Conservation (phyloP, 1,140 invertebrate genomes). For the Trichonephila clavipes region DNA sequence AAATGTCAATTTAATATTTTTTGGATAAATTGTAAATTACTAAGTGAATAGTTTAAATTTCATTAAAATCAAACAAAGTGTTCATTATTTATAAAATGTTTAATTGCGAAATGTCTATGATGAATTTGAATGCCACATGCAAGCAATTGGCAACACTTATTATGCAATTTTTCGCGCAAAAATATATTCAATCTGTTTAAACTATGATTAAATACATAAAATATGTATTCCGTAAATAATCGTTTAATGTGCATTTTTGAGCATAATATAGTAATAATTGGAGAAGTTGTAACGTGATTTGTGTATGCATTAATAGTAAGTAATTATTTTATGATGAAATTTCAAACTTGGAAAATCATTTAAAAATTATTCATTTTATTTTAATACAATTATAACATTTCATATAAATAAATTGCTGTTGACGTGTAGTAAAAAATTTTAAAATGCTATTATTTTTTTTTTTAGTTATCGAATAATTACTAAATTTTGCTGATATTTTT, state of each 20-base stretch:
- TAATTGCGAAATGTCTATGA: neutral
- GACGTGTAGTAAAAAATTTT: too few species aligned
- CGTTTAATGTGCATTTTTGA: neutral
- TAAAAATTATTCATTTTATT: too few species aligned
- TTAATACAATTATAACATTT: too few species aligned
- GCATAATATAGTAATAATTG: neutral
- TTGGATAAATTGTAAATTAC: neutral
- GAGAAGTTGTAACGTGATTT: neutral
- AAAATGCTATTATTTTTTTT: too few species aligned
- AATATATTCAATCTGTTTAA: conserved; percentile 6
- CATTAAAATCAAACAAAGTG: too few species aligned
- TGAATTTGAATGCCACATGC: neutral
- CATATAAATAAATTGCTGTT: too few species aligned
- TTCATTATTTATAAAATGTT: neutral
- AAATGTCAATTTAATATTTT: neutral
- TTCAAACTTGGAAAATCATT: too few species aligned
- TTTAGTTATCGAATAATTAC: too few species aligned
- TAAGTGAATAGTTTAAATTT: too few species aligned
- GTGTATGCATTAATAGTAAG: neutral
- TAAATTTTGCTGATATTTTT: too few species aligned
- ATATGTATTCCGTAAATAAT: neutral
- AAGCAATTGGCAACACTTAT: conserved; percentile 13
- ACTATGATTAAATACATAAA: neutral
- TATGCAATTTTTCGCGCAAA: conserved; percentile 5
- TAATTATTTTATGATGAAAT: neutral